Conservation (phyloP, 2,113 vertebrate genomes). For the Cyphomyrus plagiostoma region DNA sequence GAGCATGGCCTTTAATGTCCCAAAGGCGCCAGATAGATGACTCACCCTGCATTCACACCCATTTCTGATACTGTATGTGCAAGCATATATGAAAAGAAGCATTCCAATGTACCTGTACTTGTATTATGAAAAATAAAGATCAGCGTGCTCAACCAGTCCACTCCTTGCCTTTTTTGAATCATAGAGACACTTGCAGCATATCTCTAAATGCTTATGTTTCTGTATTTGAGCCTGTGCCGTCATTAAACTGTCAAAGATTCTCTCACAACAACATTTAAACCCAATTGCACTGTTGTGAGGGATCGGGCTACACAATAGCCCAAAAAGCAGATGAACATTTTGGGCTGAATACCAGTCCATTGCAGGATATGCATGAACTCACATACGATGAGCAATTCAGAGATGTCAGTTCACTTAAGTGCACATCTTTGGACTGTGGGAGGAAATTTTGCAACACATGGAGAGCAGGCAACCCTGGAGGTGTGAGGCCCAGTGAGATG, state of each 20-base stretch:
- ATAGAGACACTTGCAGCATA: neutral
- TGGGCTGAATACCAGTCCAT: neutral
- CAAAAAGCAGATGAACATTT: neutral
- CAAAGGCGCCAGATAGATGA: neutral
- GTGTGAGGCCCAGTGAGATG: neutral
- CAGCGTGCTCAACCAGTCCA: neutral
- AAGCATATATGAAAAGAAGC: neutral
- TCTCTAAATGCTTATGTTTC: neutral
- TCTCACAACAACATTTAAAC: neutral
- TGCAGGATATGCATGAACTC: neutral
- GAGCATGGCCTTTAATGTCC: neutral
- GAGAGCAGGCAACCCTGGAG: neutral
- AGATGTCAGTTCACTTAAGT: neutral
- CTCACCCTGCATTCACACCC: neutral
- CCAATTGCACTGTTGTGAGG: neutral
- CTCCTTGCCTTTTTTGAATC: neutral
- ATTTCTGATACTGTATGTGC: neutral
- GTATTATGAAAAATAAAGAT: neutral
- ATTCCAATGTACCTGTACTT: neutral
- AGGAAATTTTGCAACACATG: neutral
- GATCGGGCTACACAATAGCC: neutral
- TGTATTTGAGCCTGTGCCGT: neutral
- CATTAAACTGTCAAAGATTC: neutral
- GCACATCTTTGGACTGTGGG: neutral
- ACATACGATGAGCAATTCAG: neutral